Evolutionary conservation across 1,140 invertebrate species (phyloP).

Genomic region (Brachionus asplanchnoidis): DNA sequence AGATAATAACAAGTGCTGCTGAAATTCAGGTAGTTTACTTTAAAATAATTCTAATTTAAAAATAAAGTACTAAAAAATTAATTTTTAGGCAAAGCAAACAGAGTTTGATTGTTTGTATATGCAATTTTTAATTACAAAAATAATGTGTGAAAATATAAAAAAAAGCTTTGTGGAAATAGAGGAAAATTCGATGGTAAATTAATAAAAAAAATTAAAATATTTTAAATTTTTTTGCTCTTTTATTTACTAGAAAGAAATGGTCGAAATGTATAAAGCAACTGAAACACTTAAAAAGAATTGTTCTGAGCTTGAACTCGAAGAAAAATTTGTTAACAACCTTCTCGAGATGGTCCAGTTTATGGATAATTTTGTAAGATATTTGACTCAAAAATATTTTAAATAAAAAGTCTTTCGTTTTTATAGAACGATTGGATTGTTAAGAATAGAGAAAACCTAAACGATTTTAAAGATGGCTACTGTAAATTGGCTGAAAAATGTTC

Average conservation of each 20-base stretch:
- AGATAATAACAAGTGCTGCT: background rate
- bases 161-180: background rate
- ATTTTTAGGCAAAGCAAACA: background rate
- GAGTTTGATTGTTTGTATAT: background rate
- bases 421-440: conserved; percentile 22
- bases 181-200: background rate
- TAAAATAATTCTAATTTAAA: background rate
- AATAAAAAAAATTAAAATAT: background rate
- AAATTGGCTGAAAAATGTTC: conserved; percentile 15
- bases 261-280: conserved; percentile 20
- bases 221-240: background rate
- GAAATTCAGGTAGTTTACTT: background rate
- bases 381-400: background rate
- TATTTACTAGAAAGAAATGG: background rate
- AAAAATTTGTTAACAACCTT: conserved; percentile 23
- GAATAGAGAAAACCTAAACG: background rate
- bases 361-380: conserved; percentile 7
- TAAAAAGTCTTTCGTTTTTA: background rate
- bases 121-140: background rate
- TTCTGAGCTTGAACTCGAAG: conserved; percentile 9
- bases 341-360: conserved; percentile 26
- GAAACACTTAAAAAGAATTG: conserved; percentile 26
- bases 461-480: background rate
- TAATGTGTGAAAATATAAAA: conserved; percentile 7
- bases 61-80: background rate